Base-by-base conservation (phyloP, 2,888 invertebrate genomes). In the Spisula solida region DNA sequence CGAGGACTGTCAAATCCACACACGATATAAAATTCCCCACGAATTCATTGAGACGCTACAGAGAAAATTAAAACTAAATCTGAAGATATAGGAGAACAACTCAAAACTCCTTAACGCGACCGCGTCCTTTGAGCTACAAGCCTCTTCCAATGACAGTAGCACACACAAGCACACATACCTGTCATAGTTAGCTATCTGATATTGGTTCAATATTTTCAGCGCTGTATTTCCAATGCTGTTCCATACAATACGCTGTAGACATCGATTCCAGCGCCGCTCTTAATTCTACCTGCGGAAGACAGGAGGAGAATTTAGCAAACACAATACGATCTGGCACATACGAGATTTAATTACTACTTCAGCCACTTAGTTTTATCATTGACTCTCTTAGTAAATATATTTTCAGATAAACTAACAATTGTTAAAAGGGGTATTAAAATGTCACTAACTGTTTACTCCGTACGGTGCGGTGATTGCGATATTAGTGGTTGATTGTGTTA, bases 141-240 rank as follows among this genome's bases (percentile, higher is more conserved):
- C 70, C 20, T 29, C 70, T 56, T 47, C 29, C 55, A 56, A 41
- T 47, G 82, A 86, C 80, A 60, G 29, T 55, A 51, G 16, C 48
- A 70, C 75, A 29, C 48, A 31, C n/a, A 16, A 83, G 79, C 82
- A 87, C 82, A 79, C 66, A 87, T 80, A 90, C 87, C 90, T 85
- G 85, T 82, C 82, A 47, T 82, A 25, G 34, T 79, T 47, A 78
- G 51, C 85, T 85, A 90, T 87, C 90, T 79, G 90, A 90, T 90
- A 84, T 86, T 86, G 82, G 90, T 80, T 90, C 90, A 87, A 90
- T 90, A 90, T 47, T 84, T 82, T 79, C 78, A 85, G 81, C 79
- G 85, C 41, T 55, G 47, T 78, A 31, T 78, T 41, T 70, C 70
- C 79, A 51, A 29, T 41, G 79, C 85, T 31, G 79, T 18, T 79